Evolutionary conservation across 2,797 vertebrate species (phyloP), one percentile per base, ranked within the genome.

Genomic region (Dromococcyx pavoninus): DNA sequence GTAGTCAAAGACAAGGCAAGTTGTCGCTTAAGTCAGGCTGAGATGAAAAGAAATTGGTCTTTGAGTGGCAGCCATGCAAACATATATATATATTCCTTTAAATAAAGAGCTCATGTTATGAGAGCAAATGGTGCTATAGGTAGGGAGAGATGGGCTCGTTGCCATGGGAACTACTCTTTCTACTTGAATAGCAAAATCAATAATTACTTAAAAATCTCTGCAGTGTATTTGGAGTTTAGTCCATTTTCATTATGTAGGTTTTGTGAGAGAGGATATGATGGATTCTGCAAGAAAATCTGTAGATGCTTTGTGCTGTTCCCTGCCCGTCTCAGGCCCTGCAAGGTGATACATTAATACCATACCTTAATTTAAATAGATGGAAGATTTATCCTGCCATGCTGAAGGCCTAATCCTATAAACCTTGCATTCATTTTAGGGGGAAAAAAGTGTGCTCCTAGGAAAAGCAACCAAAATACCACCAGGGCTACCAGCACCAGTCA

Each of bases 161-260:
- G 83, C 90, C 92, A 96, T 95, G 91, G 96, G 54, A 96, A 97
- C 97, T 86, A 32, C 33, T 95, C 80, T 79, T 95, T 90, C 77
- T 87, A 86, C 94, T 95, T 95, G 89, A 96, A 94, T 92, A 95
- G 84, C 39, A 94, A 94, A 94, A 97, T 97, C 96, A 95, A 95
- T 95, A 94, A 93, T 96, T 95, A 82, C 73, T 58, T 79, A 56
- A 96, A 96, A 96, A 87, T 51, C 88, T 96, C 43, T 66, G 37
- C 30, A 25, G 32, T 53, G 65, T 74, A 50, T 88, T 94, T 95
- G 87, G 86, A 96, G 86, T 91, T 93, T 88, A 54, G 72, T 69
- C 65, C 51, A n/a, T 89, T 94, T 77, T 83, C 7, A 8, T 75
- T 21, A 2, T 46, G 80, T 51, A 53, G 48, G 50, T 83, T 88